Evolutionary conservation across 2,888 invertebrate species (phyloP).

Genomic region (Noctua janthina): DNA sequence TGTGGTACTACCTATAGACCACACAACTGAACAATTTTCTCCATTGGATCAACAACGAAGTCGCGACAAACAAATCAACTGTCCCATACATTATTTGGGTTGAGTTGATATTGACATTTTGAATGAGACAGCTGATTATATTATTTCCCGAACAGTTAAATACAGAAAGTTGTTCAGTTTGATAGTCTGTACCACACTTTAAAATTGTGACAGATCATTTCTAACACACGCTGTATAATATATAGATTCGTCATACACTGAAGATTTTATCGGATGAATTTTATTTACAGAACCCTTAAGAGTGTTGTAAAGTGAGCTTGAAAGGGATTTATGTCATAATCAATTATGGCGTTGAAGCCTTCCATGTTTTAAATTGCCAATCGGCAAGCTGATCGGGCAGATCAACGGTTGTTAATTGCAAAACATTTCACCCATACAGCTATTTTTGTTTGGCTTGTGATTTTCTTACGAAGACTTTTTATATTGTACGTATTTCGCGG

Average conservation of each 20-base stretch:
- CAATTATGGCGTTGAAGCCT: constrained; percentile 2
- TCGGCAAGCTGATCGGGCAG: too few species aligned
- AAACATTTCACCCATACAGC: background rate
- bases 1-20: background rate
- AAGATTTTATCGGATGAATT: constrained; percentile 31
- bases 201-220: background rate
- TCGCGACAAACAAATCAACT: background rate
- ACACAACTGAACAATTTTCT: background rate
- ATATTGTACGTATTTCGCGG: background rate
- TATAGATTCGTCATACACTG: constrained; percentile 4
- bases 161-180: background rate
- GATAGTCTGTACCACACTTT: background rate
- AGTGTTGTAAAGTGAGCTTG: constrained; percentile 31
- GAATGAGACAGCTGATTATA: background rate
- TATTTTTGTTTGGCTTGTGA: too few species aligned
- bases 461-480: too few species aligned
- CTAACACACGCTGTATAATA: background rate
- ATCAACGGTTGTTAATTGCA: background rate
- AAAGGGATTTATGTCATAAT: constrained; percentile 16
- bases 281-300: constrained; percentile 20
- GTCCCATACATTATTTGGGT: background rate
- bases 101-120: background rate
- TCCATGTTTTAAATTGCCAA: constrained; percentile 16
- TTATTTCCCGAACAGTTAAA: background rate
- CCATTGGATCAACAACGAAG: background rate